Percentiles rank a stretch among this genome's conserved stretches.
Conservation (phyloP, 2,888 invertebrate species). For the Ennomos fuscantarius region DNA sequence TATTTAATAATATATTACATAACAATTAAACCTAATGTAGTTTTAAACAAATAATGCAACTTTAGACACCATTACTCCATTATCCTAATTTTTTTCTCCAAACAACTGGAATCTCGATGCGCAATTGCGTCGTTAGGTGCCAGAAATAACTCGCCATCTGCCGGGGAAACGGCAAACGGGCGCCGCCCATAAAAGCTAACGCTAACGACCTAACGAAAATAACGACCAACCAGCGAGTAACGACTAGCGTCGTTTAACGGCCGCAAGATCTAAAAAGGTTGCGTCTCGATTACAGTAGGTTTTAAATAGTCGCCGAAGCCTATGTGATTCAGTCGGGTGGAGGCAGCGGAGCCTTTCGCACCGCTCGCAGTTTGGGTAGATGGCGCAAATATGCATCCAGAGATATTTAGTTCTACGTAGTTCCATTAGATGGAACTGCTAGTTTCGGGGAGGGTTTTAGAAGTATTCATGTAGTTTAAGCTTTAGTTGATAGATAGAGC, state of each 20-base stretch:
- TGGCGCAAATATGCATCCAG: slow-evolving; percentile 57
- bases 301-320: slow-evolving; percentile 60
- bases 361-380: slow-evolving; percentile 52
- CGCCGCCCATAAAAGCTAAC: slow-evolving; percentile 47
- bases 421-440: slow-evolving; percentile 66
- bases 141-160: slow-evolving; percentile 64
- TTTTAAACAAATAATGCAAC: too few relatives aligned
- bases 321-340: slow-evolving; percentile 63
- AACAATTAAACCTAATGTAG: too few relatives aligned
- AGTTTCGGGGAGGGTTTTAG: slow-evolving; percentile 28
- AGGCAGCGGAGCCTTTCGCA: slow-evolving; percentile 69
- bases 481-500: slow-evolving; percentile 62
- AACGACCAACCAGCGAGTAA: slow-evolving; percentile 62
- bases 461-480: slow-evolving; percentile 44
- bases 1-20: too few relatives aligned
- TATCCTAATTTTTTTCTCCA: slow-evolving; percentile 1
- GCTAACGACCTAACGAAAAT: slow-evolving; percentile 69
- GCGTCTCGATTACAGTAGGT: slow-evolving; percentile 55
- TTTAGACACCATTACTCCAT: background rate
- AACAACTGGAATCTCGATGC: slow-evolving; percentile 5
- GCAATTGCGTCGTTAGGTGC: slow-evolving; percentile 33
- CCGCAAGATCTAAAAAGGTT: slow-evolving; percentile 58
- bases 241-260: slow-evolving; percentile 53
- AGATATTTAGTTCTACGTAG: slow-evolving; percentile 46
- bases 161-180: slow-evolving; percentile 46